Conservation (phyloP, 1,140 invertebrate genomes). For the Ruditapes philippinarum region DNA sequence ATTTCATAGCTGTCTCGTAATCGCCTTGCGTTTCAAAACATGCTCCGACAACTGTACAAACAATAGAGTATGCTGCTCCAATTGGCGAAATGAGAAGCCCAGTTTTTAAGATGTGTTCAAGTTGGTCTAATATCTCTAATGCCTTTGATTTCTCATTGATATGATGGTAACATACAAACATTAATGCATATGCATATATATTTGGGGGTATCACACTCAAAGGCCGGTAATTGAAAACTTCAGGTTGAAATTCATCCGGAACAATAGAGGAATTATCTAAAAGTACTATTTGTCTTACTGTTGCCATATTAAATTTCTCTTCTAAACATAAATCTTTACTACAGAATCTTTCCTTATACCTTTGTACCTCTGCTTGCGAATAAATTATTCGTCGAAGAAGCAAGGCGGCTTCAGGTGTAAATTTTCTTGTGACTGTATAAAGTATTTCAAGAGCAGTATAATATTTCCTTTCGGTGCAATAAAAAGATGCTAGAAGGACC, state of each 20-base stretch:
- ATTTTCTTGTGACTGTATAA: background rate
- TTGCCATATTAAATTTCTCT: background rate
- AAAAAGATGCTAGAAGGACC: background rate
- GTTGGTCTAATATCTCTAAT: background rate
- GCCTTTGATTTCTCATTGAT: background rate
- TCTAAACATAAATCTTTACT: background rate
- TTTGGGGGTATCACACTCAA: background rate
- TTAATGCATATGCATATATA: background rate
- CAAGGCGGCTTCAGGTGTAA: background rate
- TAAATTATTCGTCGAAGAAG: background rate
- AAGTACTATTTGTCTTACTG: background rate
- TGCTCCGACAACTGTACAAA: background rate
- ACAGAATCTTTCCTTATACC: background rate
- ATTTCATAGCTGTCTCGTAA: background rate
- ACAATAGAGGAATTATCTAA: background rate
- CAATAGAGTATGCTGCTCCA: background rate
- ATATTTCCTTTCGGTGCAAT: background rate
- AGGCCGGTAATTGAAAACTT: background rate
- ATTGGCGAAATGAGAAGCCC: background rate
- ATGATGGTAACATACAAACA: background rate
- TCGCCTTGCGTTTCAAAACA: background rate
- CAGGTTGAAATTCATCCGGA: background rate
- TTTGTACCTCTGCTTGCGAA: background rate
- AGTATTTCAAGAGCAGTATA: conserved; percentile 1
- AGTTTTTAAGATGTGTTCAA: background rate